A percentile compares a stretch with the other conserved stretches of the same genome.
These are phyloP conservation scores for Agriopis leucophaearia DNA, from an alignment of 2,888 invertebrate genomes.

Conservation along the genomic window DNA sequence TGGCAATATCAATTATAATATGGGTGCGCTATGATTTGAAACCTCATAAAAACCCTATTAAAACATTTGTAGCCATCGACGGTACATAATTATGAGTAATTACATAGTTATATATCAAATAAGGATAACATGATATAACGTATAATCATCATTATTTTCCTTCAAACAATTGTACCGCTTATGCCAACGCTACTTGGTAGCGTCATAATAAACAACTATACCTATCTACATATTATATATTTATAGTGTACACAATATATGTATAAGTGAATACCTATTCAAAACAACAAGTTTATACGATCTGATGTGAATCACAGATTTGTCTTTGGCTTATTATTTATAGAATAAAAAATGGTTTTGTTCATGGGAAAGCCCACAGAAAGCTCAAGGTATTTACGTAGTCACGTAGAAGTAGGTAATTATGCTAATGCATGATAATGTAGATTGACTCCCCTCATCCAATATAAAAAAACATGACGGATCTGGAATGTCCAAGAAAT, in stretches of 20 bases:
- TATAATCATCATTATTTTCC: background rate
- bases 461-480: background rate
- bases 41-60: too few relatives aligned
- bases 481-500: background rate
- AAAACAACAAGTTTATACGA: slow-evolving; percentile 36
- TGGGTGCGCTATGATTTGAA: too few relatives aligned
- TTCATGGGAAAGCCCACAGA: slow-evolving; percentile 5
- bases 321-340: slow-evolving; percentile 28
- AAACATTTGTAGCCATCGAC: too few relatives aligned
- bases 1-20: too few relatives aligned
- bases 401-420: background rate
- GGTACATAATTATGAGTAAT: too few relatives aligned
- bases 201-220: slow-evolving; percentile 29
- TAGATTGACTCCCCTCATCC: background rate
- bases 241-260: too few relatives aligned
- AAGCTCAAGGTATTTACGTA: background rate
- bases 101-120: background rate
- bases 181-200: slow-evolving; percentile 33
- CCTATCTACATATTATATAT: slow-evolving; percentile 1
- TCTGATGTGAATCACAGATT: slow-evolving; percentile 48
- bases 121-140: background rate
- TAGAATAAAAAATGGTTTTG: background rate
- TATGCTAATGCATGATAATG: background rate
- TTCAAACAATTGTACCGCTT: slow-evolving; percentile 7
- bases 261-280: background rate